Base-by-base conservation (phyloP, 2,888 invertebrate species). In the Neoitamus cyanurus region DNA sequence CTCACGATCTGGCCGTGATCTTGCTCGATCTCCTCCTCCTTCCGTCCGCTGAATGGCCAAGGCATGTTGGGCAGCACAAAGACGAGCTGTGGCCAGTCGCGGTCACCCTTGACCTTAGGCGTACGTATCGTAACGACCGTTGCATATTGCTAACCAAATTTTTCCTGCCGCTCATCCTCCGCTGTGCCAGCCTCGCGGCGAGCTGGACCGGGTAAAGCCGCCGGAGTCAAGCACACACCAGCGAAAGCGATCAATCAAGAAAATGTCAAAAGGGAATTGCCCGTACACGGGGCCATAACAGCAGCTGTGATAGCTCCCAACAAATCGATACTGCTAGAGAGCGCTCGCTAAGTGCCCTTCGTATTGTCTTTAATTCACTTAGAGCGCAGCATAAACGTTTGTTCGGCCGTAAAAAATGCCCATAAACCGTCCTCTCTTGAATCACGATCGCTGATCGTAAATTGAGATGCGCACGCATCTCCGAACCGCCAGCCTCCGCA, bases 391-490 rank as follows among this genome's bases (percentile, higher is more conserved):
- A 77, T 46, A 28, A 77, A 77, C 13, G 25, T 42, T 15, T 46
- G 46, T 46, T 77, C 13, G 30, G 20, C 20, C 20, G 15, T 46
- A 20, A 70, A 70, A 70, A 70, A 70, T 42, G 11, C 15, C 58
- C 58, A 78, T 78, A 78, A 78, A 78, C 46, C 58, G 48, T 68
- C 82, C 4, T 82, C 78, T 82, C 25, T 34, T 82, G 82, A 69
- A 82, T 82, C 82, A 82, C 82, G 82, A 82, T 82, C 69, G 28
- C 36, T 68, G 82, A 82, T 69, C 69, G 69, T 82, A 68, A 82
- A 25, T 34, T 82, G 25, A 69, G 68, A 82, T 82, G 69, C 68
- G 68, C 69, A 69, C 82, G 68, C 69, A 82, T 82, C 69, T 82
- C 69, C 69, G 31, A 82, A 78, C 78, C 11, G 20, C 73, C 73